Percentiles rank a stretch among this genome's conserved stretches.
Conservation (phyloP, 2,797 vertebrate genomes). For the Acrossocheilus fasciatus region DNA sequence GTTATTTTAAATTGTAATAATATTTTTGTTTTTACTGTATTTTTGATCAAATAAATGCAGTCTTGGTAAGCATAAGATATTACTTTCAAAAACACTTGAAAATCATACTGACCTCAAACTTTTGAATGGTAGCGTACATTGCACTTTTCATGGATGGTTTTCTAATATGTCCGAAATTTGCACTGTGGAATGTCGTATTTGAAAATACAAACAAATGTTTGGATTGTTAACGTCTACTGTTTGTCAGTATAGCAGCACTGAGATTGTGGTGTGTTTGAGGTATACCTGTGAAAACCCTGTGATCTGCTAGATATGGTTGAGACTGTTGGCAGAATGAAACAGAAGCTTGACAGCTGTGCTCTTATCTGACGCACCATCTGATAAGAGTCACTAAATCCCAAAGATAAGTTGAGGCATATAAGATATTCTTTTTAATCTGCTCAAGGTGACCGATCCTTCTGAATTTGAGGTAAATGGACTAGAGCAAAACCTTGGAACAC, state of each 20-base stretch:
- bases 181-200: conserved; percentile 9
- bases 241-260: conserved; percentile 54
- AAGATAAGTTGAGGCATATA: conserved; percentile 3
- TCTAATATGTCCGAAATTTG: conserved; percentile 12
- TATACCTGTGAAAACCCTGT: conserved; percentile 75
- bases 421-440: conserved; percentile 8
- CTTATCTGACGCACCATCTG: not conserved
- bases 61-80: not conserved
- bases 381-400: conserved; percentile 36
- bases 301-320: conserved; percentile 67
- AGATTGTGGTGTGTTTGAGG: conserved; percentile 76
- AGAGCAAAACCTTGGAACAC: conserved; percentile 77
- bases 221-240: conserved; percentile 17
- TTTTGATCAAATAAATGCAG: conserved; percentile 12
- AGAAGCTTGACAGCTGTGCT: conserved; percentile 65
- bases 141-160: not conserved
- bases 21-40: not conserved
- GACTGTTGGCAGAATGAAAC: conserved; percentile 69
- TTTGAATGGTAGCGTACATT: not conserved
- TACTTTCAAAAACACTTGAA: not conserved
- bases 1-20: not conserved
- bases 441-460: conserved; percentile 26
- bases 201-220: conserved; percentile 22
- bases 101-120: not conserved
- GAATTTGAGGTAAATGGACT: conserved; percentile 71